Percentiles rank a stretch among this genome's conserved stretches.
Evolutionary conservation across 30 jellyfish, hydroid and myxozoan species (phyloP).

Genomic region (Aurelia sp.): DNA sequence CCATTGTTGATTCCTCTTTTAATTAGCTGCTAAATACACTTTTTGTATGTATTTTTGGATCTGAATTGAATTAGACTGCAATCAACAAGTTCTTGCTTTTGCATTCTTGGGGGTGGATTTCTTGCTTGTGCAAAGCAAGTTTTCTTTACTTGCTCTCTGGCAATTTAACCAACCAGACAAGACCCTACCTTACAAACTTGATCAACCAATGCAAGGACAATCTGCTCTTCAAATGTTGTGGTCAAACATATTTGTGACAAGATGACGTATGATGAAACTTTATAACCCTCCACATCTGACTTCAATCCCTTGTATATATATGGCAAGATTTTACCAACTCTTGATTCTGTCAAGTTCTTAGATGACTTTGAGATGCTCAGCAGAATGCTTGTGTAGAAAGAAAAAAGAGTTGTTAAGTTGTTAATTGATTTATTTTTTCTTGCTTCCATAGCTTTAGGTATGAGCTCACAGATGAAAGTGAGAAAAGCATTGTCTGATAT

Average conservation of each 20-base stretch:
- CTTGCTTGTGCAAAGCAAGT: too few relatives aligned
- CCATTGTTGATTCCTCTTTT: too few relatives aligned
- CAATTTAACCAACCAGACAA: too few relatives aligned
- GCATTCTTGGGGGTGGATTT: too few relatives aligned
- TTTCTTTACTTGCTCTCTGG: neutral
- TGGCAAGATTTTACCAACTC: constrained; percentile 66
- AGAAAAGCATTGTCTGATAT: constrained; percentile 44
- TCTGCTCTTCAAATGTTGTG: constrained; percentile 43
- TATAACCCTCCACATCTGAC: constrained; percentile 60
- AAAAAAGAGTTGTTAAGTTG: constrained; percentile 55
- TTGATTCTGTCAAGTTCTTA: constrained; percentile 33
- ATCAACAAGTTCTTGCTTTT: too few relatives aligned
- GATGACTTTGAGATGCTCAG: constrained; percentile 66
- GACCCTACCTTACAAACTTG: constrained; percentile 71
- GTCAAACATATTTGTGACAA: constrained; percentile 60
- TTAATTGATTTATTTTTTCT: constrained; percentile 28
- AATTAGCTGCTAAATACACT: too few relatives aligned
- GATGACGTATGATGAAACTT: constrained; percentile 74
- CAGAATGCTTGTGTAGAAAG: constrained; percentile 75
- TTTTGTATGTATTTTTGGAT: too few relatives aligned
- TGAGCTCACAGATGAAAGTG: constrained; percentile 67
- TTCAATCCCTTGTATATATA: constrained; percentile 69
- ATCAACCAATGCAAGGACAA: constrained; percentile 39
- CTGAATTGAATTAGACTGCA: too few relatives aligned
- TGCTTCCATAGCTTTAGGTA: constrained; percentile 54